Evolutionary conservation across 2,797 vertebrate species (phyloP), one percentile per base, ranked within the genome.

Genomic region (Mormyrus hasselquistii): DNA sequence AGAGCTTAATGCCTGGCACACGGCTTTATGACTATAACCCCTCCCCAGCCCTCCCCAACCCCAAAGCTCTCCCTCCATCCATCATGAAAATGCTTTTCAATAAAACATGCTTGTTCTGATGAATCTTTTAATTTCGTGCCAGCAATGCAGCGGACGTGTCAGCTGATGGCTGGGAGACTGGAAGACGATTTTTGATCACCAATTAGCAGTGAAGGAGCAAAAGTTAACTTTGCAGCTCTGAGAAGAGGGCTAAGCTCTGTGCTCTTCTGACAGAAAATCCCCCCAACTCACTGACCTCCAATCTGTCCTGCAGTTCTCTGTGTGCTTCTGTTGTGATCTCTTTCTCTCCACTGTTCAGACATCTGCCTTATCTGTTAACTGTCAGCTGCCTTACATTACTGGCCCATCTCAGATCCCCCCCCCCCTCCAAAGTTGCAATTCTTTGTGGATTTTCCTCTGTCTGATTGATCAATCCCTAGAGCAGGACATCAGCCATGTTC

Each of bases 41-140:
- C 91, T 93, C 91, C 92, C 41, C 89, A 57, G 84, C 87, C 59
- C 65, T 29, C 25, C 65, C 65, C 65, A 34, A 34, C 65, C 65
- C 29, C 89, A 69, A 34, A 12, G 25, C 62, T 69, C 62, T 69
- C 88, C 29, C 41, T 88, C 86, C 87, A 85, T 47, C 79, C 62
- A 93, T 90, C 92, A 83, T 85, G 89, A 89, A 47, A 93, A 94
- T 90, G 91, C 90, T 92, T 90, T 91, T 96, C 93, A 96, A 96
- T 96, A 96, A 96, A 96, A 94, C 93, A 96, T 96, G 92, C 90
- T 89, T 92, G 88, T 90, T 34, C 85, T 93, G 92, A 92, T 96
- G 93, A 96, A 96, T 95, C 94, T 95, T 96, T 96, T 94, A 96
- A 95, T 93, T 92, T 92, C 93, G 94, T 95, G 95, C 93, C 93